phyloP scores from a whole-genome alignment of 1,140 invertebrate species.

The Nixonia krombeini region DNA sequence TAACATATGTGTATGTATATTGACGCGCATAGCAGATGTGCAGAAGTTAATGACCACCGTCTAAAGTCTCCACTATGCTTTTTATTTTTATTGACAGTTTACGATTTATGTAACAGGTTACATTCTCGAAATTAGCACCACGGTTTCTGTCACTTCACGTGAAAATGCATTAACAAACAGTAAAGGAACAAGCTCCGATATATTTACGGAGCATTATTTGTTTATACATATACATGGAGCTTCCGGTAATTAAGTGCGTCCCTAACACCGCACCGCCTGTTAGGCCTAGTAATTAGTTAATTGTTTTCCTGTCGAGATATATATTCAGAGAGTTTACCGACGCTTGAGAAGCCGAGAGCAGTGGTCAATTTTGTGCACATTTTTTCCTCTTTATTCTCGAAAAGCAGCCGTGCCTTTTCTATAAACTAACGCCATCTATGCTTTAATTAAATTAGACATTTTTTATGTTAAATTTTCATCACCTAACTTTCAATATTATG shows the following conservation, averaged over 20 bases:
- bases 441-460: too few relatives aligned
- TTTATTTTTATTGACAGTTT: too few relatives aligned
- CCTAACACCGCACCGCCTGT: constrained; percentile 60
- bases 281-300: constrained; percentile 68
- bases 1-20: too few relatives aligned
- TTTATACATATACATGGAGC: constrained; percentile 28
- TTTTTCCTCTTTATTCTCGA: not conserved
- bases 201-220: constrained; percentile 15
- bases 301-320: constrained; percentile 66
- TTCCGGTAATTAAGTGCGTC: constrained; percentile 38
- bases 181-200: constrained; percentile 15
- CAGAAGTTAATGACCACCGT: too few relatives aligned
- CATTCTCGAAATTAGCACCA: too few relatives aligned
- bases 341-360: constrained; percentile 51
- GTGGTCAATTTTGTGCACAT: constrained; percentile 41
- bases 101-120: too few relatives aligned
- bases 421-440: too few relatives aligned
- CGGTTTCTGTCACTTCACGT: constrained; percentile 14
- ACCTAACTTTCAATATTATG: not conserved
- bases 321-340: constrained; percentile 62
- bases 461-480: too few relatives aligned
- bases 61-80: too few relatives aligned
- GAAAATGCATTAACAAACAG: constrained; percentile 1
- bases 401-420: not conserved
- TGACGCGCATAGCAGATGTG: too few relatives aligned